Evolutionary conservation across 2,888 invertebrate genomes (phyloP).

Genomic region (Orgyia antiqua): DNA sequence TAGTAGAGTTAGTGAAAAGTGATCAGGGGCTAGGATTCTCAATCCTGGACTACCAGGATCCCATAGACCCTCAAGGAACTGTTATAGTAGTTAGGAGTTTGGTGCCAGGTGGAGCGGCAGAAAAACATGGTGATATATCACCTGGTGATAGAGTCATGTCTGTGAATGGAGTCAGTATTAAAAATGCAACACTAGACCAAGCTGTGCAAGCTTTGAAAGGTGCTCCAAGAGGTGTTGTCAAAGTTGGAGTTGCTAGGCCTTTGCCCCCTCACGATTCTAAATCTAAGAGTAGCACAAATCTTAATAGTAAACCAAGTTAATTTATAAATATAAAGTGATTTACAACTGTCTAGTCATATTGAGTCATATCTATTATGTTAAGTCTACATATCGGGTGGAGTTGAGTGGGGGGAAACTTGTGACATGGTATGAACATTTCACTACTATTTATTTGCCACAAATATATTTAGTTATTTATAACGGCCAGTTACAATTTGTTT

Average conservation of each 20-base stretch:
- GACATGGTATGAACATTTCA: not conserved
- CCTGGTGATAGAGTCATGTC: constrained; percentile 96
- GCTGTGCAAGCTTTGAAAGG: constrained; percentile 97
- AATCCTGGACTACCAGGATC: constrained; percentile 98
- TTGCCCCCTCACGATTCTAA: constrained; percentile 73
- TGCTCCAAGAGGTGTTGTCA: constrained; percentile 92
- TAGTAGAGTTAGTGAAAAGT: constrained; percentile 94
- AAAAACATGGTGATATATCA: constrained; percentile 94
- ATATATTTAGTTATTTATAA: not conserved
- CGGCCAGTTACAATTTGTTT: too few species aligned
- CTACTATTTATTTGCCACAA: not conserved
- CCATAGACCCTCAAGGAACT: constrained; percentile 94
- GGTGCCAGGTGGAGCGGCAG: constrained; percentile 98
- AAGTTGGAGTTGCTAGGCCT: constrained; percentile 94
- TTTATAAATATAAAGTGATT: constrained; percentile 32
- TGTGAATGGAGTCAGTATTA: constrained; percentile 93
- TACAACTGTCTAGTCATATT: constrained; percentile 59
- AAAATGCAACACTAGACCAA: constrained; percentile 94
- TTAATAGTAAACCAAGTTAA: constrained; percentile 66
- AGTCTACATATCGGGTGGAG: constrained; percentile 42
- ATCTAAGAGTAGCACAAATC: constrained; percentile 60
- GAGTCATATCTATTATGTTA: constrained; percentile 62
- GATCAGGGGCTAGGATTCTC: constrained; percentile 98
- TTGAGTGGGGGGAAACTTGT: constrained; percentile 10
- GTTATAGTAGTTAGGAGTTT: constrained; percentile 98